Evolutionary conservation across 2,888 invertebrate genomes (phyloP).

Genomic region (Pegoplata infirma): DNA sequence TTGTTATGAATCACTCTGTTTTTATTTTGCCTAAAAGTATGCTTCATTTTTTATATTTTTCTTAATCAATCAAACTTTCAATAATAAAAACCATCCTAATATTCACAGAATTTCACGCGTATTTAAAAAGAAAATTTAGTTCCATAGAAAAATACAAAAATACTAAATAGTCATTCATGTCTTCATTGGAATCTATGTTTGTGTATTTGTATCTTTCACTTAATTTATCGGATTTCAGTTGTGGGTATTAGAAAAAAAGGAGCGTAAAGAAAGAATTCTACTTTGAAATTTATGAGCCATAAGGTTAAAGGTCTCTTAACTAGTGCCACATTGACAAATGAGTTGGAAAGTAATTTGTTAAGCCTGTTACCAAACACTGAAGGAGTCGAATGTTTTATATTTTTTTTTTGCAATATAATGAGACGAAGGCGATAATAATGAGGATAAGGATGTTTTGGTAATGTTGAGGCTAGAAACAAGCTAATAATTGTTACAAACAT

Average conservation of each 20-base stretch:
- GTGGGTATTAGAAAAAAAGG: not conserved
- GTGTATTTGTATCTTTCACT: constrained; percentile 1
- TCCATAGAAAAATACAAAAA: not conserved
- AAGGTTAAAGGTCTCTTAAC: constrained; percentile 57
- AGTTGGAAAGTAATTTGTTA: constrained; percentile 64
- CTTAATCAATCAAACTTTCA: too few species aligned
- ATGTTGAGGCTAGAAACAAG: constrained; percentile 4
- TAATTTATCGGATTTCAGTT: constrained; percentile 50
- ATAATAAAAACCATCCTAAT: not conserved
- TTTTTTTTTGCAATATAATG: constrained; percentile 11
- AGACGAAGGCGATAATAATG: constrained; percentile 29
- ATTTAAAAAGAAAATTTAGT: constrained; percentile 20
- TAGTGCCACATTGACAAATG: constrained; percentile 61
- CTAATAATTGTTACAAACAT: constrained; percentile 55
- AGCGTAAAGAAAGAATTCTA: constrained; percentile 16
- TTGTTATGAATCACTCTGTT: too few species aligned
- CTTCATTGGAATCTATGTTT: not conserved
- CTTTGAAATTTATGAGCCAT: constrained; percentile 54
- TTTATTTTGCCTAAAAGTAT: too few species aligned
- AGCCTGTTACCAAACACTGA: constrained; percentile 57
- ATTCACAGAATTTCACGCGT: constrained; percentile 31
- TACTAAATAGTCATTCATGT: not conserved
- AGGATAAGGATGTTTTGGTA: constrained; percentile 18
- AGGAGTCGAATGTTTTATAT: constrained; percentile 29
- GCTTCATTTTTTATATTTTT: too few species aligned